Evolutionary conservation across 2,888 invertebrate species (phyloP), one percentile per base, ranked within the genome.

Genomic region (Emesis furor): DNA sequence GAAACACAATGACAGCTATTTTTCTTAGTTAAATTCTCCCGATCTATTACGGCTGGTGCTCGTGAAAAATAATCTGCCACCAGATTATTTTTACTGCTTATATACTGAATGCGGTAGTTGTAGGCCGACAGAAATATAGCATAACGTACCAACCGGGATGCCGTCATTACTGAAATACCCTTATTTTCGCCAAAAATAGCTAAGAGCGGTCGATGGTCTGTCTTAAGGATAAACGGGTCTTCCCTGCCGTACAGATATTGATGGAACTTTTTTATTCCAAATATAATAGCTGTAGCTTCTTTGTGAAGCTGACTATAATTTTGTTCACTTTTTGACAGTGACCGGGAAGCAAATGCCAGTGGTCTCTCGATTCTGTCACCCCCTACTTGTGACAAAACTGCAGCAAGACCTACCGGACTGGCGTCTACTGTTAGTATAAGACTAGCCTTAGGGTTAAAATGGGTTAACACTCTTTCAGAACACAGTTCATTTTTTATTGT

Each of bases 71-170:
- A 87, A 75, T 89, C 81, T 5, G 86, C 89, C 3, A 59, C 59
- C 42, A 79, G 76, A 55, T 91, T 91, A 42, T 86, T 77, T 3
- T 73, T 78, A 35, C 90, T 90, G 8, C 82, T 72, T 0, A 91
- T 77, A 73, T 90, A 91, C 71, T 91, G 90, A 2, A 91, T 90
- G 7, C 12, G 32, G 73, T 90, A 91, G 78, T 91, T 90, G 77
- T 91, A 91, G 0, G 83, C 86, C 1, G 81, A 62, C 30, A 91
- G 69, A 77, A 90, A 90, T n/a, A 90, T 78, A 2, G 91, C 90
- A 51, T 91, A 91, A 1, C 90, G 71, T 39, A 91, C 89, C 17
- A 90, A 65, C 0, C 91, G 69, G 65, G 89, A 89, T 0, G 90
- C 91, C 0, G 90, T 84, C 4, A 89, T 81, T 71, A 89, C 90